These are phyloP conservation scores for Polypterus senegalus DNA, from an alignment of 2,113 vertebrate genomes.

Conservation along the genomic window DNA sequence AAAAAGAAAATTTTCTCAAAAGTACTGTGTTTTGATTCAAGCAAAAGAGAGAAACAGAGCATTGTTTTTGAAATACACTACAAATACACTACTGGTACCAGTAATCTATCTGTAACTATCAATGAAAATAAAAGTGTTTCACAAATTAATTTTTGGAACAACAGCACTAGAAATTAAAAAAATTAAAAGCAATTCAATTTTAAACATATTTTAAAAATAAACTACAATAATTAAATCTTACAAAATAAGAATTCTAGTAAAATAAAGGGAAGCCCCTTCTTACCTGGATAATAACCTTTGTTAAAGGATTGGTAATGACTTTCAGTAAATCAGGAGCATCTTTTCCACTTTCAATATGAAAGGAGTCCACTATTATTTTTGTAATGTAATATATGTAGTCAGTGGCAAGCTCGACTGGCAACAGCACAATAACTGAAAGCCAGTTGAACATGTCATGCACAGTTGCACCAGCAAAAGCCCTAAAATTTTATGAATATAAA, in stretches of 20 bases:
- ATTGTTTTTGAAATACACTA: no score
- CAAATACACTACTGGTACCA: no score
- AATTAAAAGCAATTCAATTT: no score
- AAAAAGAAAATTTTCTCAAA: no score
- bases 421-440: slow-evolving; percentile 48
- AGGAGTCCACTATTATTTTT: slow-evolving; percentile 37
- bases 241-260: neutral
- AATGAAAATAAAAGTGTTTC: no score
- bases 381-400: slow-evolving; percentile 53
- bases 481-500: slow-evolving; percentile 5
- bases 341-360: slow-evolving; percentile 50
- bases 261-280: slow-evolving; percentile 3
- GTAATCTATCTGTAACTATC: no score
- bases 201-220: no score
- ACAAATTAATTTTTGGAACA: no score
- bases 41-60: no score
- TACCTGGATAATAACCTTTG: slow-evolving; percentile 63
- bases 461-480: slow-evolving; percentile 61
- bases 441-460: slow-evolving; percentile 70
- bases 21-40: no score
- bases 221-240: neutral
- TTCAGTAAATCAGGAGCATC: slow-evolving; percentile 59
- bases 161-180: no score
- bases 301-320: slow-evolving; percentile 63
- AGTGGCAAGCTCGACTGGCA: slow-evolving; percentile 50